Base-by-base conservation (phyloP, 2,113 vertebrate species). In the Sebastes fasciatus region DNA sequence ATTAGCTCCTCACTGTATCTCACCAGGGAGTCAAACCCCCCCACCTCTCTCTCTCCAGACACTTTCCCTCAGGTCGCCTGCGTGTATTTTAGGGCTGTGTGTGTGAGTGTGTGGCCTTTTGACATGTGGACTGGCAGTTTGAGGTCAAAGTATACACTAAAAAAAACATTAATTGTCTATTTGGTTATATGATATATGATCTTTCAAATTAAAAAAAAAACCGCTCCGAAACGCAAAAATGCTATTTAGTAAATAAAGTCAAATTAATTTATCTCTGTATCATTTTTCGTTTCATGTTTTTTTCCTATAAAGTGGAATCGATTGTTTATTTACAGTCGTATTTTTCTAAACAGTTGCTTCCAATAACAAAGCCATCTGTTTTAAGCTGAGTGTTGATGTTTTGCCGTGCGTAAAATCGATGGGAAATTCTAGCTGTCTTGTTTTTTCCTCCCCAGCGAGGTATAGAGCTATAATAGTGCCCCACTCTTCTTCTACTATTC, bases 1-100 rank as follows among this genome's bases (percentile, higher is more conserved):
- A 91, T 93, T 90, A 89, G 89, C 81, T 13, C 68, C 64, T 77
- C 83, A 82, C 66, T 88, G 90, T 68, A 83, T 81, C 90, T 84
- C 94, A 68, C 82, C 83, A 49, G 91, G 94, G 92, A 89, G 91
- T 80, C 88, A 51, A 40, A 26, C n/a, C 64, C 11, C 81, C 46
- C 49, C 43, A 8, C 8, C 19, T 2, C 57, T 11, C 57, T 11
- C 34, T 40, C 42, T 11, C 43, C 60, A 58, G 42, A 63, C 82
- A 64, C 83, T 79, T 75, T 79, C 77, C 80, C 82, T 45, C 61
- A 66, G 77, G 73, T 91, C 88, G 77, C 72, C 89, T 63, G 77
- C 85, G 85, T 78, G 83, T 79, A 88, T 91, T 93, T 93, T 90
- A 74, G 78, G 75, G 62, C 61, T 74, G 72, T 72, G 40, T 48